Percentiles rank a stretch among this genome's conserved stretches.
These are phyloP conservation scores for Drosophila punjabiensis DNA, from an alignment of 1,140 invertebrate species.

Conservation along the genomic window DNA sequence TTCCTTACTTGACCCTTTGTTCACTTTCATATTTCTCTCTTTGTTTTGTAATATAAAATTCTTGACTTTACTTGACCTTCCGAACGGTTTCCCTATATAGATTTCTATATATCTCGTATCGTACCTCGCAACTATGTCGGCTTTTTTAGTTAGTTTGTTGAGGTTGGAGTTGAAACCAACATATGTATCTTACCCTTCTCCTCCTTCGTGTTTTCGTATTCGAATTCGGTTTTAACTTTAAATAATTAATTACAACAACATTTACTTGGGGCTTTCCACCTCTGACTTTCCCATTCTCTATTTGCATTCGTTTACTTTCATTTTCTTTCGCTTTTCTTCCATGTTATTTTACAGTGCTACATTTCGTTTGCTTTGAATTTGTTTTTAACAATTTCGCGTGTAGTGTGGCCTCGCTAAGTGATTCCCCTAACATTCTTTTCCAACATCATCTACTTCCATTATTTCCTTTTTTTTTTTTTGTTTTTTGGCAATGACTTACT, in stretches of 20 bases:
- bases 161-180: conserved; percentile 51
- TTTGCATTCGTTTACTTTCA: background rate
- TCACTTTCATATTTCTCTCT: background rate
- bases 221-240: conserved; percentile 35
- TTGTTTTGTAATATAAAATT: conserved; percentile 61
- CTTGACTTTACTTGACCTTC: conserved; percentile 25
- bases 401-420: conserved; percentile 35
- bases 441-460: conserved; percentile 3
- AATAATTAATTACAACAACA: conserved; percentile 79
- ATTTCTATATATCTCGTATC: conserved; percentile 39
- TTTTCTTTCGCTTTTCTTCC: conserved; percentile 27
- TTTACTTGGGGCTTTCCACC: conserved; percentile 47
- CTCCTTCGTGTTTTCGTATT: conserved; percentile 8
- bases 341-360: conserved; percentile 72
- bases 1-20: conserved; percentile 48
- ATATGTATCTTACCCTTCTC: background rate
- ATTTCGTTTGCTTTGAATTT: conserved; percentile 38
- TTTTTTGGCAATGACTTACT: conserved; percentile 77
- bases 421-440: conserved; percentile 16
- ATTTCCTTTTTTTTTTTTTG: conserved; percentile 1
- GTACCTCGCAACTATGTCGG: conserved; percentile 36
- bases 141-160: conserved; percentile 41
- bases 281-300: background rate
- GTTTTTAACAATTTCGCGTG: conserved; percentile 43
- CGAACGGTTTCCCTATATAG: conserved; percentile 2